These are phyloP conservation scores for Lasaia peninsularis DNA, from an alignment of 1,140 invertebrate genomes.

Conservation along the genomic window DNA sequence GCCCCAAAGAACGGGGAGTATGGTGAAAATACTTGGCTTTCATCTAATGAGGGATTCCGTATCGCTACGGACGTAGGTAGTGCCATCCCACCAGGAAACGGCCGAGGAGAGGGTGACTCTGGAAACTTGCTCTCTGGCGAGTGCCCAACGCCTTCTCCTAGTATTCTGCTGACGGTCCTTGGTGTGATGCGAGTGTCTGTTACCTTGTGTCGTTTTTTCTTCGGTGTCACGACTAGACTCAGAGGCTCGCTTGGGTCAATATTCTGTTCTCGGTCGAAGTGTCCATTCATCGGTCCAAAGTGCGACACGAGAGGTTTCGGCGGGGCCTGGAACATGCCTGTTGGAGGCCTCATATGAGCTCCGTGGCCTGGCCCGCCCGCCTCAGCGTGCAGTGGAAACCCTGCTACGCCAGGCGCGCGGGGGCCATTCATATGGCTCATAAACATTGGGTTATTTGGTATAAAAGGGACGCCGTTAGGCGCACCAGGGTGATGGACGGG, in stretches of 20 bases:
- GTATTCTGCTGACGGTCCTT: constrained; percentile 89
- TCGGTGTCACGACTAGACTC: constrained; percentile 94
- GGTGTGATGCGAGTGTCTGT: constrained; percentile 97
- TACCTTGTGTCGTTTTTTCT: constrained; percentile 97
- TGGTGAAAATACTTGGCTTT: constrained; percentile 95
- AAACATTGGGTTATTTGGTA: constrained; percentile 63
- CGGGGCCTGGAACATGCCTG: constrained; percentile 89
- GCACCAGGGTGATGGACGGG: constrained; percentile 70
- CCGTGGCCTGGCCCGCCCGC: constrained; percentile 80
- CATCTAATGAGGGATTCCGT: constrained; percentile 95
- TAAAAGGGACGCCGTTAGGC: constrained; percentile 63
- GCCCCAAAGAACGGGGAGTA: constrained; percentile 91
- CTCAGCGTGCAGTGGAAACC: constrained; percentile 71
- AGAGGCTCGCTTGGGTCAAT: constrained; percentile 96
- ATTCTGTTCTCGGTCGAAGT: constrained; percentile 82
- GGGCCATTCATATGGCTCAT: constrained; percentile 74
- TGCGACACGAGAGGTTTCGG: constrained; percentile 83
- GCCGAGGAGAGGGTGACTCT: constrained; percentile 84
- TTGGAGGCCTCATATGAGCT: constrained; percentile 83
- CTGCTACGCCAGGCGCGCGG: constrained; percentile 75
- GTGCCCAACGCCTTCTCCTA: constrained; percentile 86
- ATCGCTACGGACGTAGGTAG: constrained; percentile 96
- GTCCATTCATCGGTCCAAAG: constrained; percentile 82
- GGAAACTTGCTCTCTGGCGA: constrained; percentile 78
- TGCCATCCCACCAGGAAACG: constrained; percentile 89